Conservation (phyloP, 2,797 vertebrate genomes). For the Eulemur rubriventer region DNA sequence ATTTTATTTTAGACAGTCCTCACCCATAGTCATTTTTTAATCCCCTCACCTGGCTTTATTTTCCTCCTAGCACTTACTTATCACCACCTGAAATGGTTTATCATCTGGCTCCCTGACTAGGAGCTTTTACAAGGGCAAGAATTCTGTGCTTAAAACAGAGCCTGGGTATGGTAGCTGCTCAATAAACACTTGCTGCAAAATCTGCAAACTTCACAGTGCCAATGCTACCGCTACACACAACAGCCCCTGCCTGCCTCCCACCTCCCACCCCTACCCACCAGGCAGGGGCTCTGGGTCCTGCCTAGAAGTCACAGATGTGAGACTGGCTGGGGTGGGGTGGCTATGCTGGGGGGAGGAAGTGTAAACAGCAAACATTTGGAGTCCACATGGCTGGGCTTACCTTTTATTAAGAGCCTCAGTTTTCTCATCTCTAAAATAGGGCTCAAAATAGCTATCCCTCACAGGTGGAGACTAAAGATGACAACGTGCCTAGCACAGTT, state of each 20-base stretch:
- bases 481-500: accelerated
- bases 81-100: neutral
- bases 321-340: neutral
- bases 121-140: neutral
- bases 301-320: neutral
- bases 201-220: neutral
- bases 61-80: neutral
- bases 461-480: neutral
- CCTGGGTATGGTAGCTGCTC: neutral
- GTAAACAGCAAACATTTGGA: neutral
- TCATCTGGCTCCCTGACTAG: neutral
- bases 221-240: neutral
- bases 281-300: neutral
- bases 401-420: neutral
- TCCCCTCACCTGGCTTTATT: neutral
- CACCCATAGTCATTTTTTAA: neutral
- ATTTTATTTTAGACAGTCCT: neutral
- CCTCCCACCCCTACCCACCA: accelerated
- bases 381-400: neutral
- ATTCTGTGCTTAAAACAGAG: neutral
- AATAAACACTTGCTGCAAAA: neutral
- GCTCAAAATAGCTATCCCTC: neutral
- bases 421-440: neutral
- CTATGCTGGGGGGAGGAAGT: neutral
- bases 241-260: neutral